phyloP scores from a whole-genome alignment of 1,140 invertebrate genomes.

The Drosophila kanapiae region DNA sequence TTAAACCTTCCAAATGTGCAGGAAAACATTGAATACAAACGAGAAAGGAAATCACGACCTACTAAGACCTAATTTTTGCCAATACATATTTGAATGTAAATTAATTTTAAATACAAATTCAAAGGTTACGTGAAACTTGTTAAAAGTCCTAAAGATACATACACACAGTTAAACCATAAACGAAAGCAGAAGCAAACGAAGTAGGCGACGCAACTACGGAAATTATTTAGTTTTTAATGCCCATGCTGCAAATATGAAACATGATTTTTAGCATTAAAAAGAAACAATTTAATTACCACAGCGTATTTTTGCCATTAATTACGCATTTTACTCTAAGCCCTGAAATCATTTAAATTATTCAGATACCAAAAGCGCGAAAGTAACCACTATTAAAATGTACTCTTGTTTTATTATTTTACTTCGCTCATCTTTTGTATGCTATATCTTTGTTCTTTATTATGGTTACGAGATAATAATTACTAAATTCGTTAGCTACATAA shows the following conservation, averaged over 20 bases:
- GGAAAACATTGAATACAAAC: conserved; percentile 56
- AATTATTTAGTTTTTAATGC: conserved; percentile 77
- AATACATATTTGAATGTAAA: conserved; percentile 65
- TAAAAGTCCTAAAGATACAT: conserved; percentile 42
- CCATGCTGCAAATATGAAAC: conserved; percentile 29
- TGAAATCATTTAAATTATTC: conserved; percentile 49
- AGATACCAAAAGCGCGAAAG: conserved; percentile 56
- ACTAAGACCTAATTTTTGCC: conserved; percentile 52
- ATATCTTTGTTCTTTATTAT: conserved; percentile 43
- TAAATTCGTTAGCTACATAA: conserved; percentile 48
- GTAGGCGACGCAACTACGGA: conserved; percentile 33
- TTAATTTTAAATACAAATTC: conserved; percentile 55
- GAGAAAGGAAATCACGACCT: conserved; percentile 27
- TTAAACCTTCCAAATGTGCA: conserved; percentile 65
- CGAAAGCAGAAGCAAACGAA: conserved; percentile 28
- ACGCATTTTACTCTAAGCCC: conserved; percentile 74
- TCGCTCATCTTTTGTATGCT: conserved; percentile 42
- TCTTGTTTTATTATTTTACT: conserved; percentile 23
- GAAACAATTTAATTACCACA: conserved; percentile 35
- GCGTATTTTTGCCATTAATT: conserved; percentile 77
- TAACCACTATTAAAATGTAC: not conserved
- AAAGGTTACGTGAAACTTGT: conserved; percentile 73
- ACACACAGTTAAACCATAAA: conserved; percentile 14
- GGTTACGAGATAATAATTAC: conserved; percentile 42
- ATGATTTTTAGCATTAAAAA: conserved; percentile 52